A percentile compares a stretch with the other conserved stretches of the same genome.
Conservation (phyloP, 2,888 invertebrate species). For the Macaria notata region DNA sequence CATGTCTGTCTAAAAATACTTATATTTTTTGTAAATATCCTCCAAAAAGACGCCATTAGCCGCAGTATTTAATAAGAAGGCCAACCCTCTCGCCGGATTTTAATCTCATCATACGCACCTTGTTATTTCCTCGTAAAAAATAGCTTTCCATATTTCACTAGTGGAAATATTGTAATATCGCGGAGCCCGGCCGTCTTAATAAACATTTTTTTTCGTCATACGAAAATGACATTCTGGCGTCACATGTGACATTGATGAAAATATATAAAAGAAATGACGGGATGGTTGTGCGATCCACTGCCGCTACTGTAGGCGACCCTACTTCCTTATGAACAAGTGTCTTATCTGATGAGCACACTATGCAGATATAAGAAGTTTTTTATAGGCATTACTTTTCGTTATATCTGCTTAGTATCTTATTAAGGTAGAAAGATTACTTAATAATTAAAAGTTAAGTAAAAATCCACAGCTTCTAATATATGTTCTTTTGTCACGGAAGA, state of each 20-base stretch:
- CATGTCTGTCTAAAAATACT: too few species aligned
- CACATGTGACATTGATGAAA: constrained; percentile 83
- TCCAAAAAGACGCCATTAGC: constrained; percentile 25
- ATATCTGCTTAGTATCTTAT: too few species aligned
- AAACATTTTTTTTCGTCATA: constrained; percentile 79
- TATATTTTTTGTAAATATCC: constrained; percentile 8
- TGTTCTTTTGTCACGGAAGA: too few species aligned
- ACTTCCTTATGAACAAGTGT: constrained; percentile 25
- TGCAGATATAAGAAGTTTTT: too few species aligned
- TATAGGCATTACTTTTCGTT: too few species aligned
- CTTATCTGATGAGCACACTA: constrained; percentile 12
- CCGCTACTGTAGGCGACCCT: constrained; percentile 33
- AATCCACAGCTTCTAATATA: too few species aligned
- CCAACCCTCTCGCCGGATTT: constrained; percentile 66
- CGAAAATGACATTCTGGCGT: constrained; percentile 81
- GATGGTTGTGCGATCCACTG: constrained; percentile 52
- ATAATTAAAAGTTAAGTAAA: too few species aligned
- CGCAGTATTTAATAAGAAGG: constrained; percentile 38
- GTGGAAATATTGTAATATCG: constrained; percentile 79
- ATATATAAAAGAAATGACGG: constrained; percentile 80
- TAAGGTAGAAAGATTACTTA: too few species aligned
- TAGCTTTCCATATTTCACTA: constrained; percentile 81
- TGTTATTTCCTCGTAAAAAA: constrained; percentile 80
- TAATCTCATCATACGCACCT: constrained; percentile 72
- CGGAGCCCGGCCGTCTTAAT: constrained; percentile 69